A percentile compares a stretch with the other conserved stretches of the same genome.
phyloP scores from a whole-genome alignment of 1,140 invertebrate species.

The Drosophila bocki region DNA sequence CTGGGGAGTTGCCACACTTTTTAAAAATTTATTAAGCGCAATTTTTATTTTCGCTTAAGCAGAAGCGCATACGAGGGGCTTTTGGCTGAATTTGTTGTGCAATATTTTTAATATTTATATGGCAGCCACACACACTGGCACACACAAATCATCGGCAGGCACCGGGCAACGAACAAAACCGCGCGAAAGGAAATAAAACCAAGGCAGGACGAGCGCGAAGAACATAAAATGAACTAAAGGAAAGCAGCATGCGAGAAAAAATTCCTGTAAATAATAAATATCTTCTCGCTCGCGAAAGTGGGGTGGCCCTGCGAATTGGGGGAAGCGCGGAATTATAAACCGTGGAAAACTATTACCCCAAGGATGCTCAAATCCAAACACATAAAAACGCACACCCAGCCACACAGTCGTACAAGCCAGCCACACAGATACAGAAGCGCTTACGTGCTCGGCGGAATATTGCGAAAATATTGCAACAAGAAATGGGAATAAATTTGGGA shows the following conservation, averaged over 20 bases:
- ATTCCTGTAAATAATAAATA: conserved; percentile 81
- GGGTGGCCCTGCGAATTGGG: conserved; percentile 25
- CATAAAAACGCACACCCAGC: conserved; percentile 39
- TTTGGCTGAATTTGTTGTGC: conserved; percentile 63
- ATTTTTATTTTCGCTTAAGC: conserved; percentile 63
- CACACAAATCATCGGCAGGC: conserved; percentile 81
- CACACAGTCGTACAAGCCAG: conserved; percentile 10
- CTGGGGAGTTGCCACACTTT: conserved; percentile 69
- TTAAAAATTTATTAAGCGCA: conserved; percentile 79
- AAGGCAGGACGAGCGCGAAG: conserved; percentile 30
- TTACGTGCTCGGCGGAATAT: conserved; percentile 77
- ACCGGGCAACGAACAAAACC: conserved; percentile 42
- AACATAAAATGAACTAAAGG: conserved; percentile 54
- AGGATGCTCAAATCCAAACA: conserved; percentile 81
- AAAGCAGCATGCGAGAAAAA: conserved; percentile 66
- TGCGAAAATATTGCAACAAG: conserved; percentile 75
- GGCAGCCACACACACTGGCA: conserved; percentile 72
- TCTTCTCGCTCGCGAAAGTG: conserved; percentile 40
- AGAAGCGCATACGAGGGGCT: conserved; percentile 12
- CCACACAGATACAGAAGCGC: conserved; percentile 55
- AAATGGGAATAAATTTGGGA: not conserved
- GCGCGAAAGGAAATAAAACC: conserved; percentile 44
- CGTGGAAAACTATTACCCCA: conserved; percentile 83
- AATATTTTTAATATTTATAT: conserved; percentile 84
- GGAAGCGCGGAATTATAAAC: conserved; percentile 80